Evolutionary conservation across 53 echinoderm and acorn worm genomes (phyloP).

Genomic region (Hippasteria phrygiana): DNA sequence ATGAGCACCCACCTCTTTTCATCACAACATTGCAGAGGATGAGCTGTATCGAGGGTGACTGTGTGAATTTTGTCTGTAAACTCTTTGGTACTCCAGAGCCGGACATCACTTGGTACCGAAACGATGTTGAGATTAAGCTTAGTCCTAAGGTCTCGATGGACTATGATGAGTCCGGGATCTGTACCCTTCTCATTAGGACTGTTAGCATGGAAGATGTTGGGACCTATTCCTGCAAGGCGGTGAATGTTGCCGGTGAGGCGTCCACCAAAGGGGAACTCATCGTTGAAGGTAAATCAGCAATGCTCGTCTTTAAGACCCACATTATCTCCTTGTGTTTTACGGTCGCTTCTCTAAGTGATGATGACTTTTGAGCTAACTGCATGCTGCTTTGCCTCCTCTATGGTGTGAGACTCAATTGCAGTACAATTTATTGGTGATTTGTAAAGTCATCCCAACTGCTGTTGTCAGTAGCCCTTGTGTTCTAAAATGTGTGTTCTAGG

Average conservation of each 20-base stretch:
- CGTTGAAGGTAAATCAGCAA: conserved; percentile 89
- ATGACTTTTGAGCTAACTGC: conserved; percentile 44
- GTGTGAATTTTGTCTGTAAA: conserved; percentile 88
- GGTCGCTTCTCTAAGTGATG: conserved; percentile 21
- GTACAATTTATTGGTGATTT: not conserved
- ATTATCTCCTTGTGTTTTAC: conserved; percentile 56
- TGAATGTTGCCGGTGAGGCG: conserved; percentile 86
- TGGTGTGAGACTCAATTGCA: not conserved
- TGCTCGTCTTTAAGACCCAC: conserved; percentile 61
- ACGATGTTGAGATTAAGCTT: conserved; percentile 81
- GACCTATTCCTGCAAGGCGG: conserved; percentile 85
- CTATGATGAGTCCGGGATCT: conserved; percentile 83
- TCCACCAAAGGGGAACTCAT: conserved; percentile 83
- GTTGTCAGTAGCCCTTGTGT: not conserved
- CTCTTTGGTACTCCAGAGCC: conserved; percentile 87
- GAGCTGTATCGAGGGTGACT: conserved; percentile 82
- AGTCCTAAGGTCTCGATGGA: conserved; percentile 80
- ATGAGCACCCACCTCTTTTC: conserved; percentile 84
- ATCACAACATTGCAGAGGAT: conserved; percentile 73
- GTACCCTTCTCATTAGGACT: conserved; percentile 84
- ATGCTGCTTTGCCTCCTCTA: not conserved
- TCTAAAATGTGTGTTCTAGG: not conserved
- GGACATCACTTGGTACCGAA: conserved; percentile 91
- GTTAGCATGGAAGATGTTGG: conserved; percentile 75
- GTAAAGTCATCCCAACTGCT: not conserved